A percentile compares a stretch with the other conserved stretches of the same genome.
These are phyloP conservation scores for Acanthaster planci DNA, from an alignment of 35 echinoderm and acorn worm species.

Conservation along the genomic window DNA sequence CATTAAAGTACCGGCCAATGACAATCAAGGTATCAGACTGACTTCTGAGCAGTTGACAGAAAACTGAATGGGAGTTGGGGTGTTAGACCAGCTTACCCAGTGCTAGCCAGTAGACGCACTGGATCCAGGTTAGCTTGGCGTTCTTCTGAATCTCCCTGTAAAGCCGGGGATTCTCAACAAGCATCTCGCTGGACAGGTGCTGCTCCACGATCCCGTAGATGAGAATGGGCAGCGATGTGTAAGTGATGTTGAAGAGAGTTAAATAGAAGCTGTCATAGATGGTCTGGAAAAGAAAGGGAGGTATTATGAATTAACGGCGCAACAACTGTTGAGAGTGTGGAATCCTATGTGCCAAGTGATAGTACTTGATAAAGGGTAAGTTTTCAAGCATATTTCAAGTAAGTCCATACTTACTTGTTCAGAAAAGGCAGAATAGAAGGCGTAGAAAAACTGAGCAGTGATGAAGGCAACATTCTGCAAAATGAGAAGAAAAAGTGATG, in stretches of 20 bases:
- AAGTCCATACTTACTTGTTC: constrained; percentile 63
- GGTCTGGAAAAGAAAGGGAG: constrained; percentile 51
- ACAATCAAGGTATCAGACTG: neutral
- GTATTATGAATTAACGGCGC: too few relatives aligned
- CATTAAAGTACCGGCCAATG: neutral
- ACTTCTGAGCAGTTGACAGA: neutral
- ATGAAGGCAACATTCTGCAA: constrained; percentile 97
- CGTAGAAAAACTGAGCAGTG: constrained; percentile 91
- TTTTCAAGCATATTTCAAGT: too few relatives aligned
- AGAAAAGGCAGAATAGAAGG: constrained; percentile 81
- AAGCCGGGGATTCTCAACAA: constrained; percentile 63
- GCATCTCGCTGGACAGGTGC: constrained; percentile 51
- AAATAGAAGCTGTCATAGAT: constrained; percentile 93
- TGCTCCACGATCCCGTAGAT: constrained; percentile 92
- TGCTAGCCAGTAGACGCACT: constrained; percentile 67
- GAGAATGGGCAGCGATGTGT: constrained; percentile 79
- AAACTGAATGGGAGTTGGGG: neutral
- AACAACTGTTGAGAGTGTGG: too few relatives aligned
- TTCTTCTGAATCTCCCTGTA: constrained; percentile 74
- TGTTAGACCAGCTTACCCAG: constrained; percentile 51
- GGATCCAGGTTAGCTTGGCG: constrained; percentile 34
- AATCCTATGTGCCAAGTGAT: too few relatives aligned
- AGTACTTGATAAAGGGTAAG: too few relatives aligned
- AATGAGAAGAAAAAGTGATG: constrained; percentile 22
- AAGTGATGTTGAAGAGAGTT: constrained; percentile 92